Base-by-base conservation (phyloP, 2,797 vertebrate genomes). In the Fratercula arctica region DNA sequence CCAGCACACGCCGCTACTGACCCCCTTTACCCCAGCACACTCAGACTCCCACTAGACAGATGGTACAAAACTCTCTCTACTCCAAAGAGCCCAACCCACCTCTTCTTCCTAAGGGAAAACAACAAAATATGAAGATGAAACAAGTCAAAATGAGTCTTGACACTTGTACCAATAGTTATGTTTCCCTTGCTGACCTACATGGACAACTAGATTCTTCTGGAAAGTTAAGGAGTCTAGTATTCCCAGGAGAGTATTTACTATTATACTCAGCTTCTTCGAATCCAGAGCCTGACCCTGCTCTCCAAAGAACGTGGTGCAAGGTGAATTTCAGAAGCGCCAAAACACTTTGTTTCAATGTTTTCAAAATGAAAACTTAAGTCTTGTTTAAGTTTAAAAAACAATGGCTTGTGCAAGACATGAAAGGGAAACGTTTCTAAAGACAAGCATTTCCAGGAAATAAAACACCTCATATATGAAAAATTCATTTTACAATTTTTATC, bases 161-260 rank as follows among this genome's bases (percentile, higher is more conserved):
- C 31, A 53, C 18, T 80, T 51, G 5, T 19, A 57, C 10, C 1
- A 0, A 2, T 3, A 21, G 60, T 54, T 39, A 2, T 11, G 5
- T 23, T 54, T 70, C 68, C 64, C 39, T 2, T 18, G 6, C 33
- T 70, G 56, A 18, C 28, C 56, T 39, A 25, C 7, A 3, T 1
- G 21, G 21, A 41, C 31, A 76, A 37, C 2, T 9, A 21, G 41
- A 60, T 76, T 83, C 33, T 63, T 77, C 60, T 37, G n/a, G 79
- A 33, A 90, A 75, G 31, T 81, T 13, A 54, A 61, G 21, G 29
- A 86, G 19, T 3, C 39, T 59, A 33, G 6, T 48, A 66, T 10
- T 68, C 37, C 33, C 79, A 51, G 45, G 24, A 39, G 6, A 41
- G 25, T 64, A 83, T 61, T 85, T 48, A 17, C 11, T 60, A 8